Base-by-base conservation (phyloP, 2,797 vertebrate genomes). In the Threskiornis aethiopicus region DNA sequence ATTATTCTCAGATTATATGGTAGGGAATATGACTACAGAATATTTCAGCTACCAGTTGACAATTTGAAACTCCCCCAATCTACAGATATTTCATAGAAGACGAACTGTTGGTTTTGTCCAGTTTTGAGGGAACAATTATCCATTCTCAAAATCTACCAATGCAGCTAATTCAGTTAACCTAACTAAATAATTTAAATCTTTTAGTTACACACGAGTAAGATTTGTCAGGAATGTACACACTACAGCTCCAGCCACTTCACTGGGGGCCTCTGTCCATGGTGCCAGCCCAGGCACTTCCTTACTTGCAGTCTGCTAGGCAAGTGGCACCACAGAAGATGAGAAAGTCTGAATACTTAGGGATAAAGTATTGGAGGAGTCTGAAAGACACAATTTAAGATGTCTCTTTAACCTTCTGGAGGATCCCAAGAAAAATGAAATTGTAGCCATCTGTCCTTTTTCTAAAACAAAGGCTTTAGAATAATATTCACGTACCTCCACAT, bases 211-310 rank as follows among this genome's bases (percentile, higher is more conserved):
- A 41, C 5, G 6, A 90, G 18, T 59, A 55, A 90, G 21, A 8
- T 24, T 21, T 62, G 22, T 31, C 55, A 66, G 39, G 41, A 66
- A 42, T 1, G 10, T 11, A 24, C 5, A 1, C 41, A 12, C 47
- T 72, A 37, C 39, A 52, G 9, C 31, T 47, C 9, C 39, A 39
- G 49, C 11, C 17, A 37, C 72, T 54, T 70, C 55, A 51, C 0
- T 28, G 9, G 10, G 51, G 29, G 41, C 39, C 82, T 93, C 95
- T 97, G 83, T 97, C 95, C 94, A 79, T 93, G 93, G 85, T 97
- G 78, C 84, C 94, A 89, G 39, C 24, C 16, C 57, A 66, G 35
- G 8, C 51, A 66, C 55, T 57, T 51, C 37, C 20, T 67, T 7
- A 46, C 8, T 26, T 31, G 24, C 24, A 39, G 59, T 24, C 31